phyloP scores from a whole-genome alignment of 37 sponge, comb jelly and placozoan genomes.

The Dysidea cf. avara region DNA sequence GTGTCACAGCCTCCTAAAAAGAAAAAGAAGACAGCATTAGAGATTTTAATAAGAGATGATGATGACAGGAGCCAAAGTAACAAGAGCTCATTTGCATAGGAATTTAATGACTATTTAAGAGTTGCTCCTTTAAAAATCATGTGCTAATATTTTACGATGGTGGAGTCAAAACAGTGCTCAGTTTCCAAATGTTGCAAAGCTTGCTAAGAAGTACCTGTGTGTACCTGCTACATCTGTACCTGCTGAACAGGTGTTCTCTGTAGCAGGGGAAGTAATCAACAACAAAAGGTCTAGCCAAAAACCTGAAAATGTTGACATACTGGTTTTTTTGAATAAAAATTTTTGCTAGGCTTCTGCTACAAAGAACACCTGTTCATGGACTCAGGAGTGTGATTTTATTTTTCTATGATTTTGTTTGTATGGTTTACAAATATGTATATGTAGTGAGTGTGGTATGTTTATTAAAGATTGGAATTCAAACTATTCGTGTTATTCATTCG shows the following conservation, averaged over 20 bases:
- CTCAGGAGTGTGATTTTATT: too few species aligned
- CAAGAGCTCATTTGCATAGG: not conserved
- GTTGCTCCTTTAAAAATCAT: not conserved
- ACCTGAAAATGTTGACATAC: conserved; percentile 4
- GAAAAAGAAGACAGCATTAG: conserved; percentile 11
- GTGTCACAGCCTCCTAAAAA: conserved; percentile 20
- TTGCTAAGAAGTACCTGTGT: conserved; percentile 1
- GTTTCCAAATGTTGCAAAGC: conserved; percentile 9
- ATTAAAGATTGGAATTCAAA: too few species aligned
- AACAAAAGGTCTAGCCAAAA: conserved; percentile 16
- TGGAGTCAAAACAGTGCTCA: conserved; percentile 11
- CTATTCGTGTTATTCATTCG: too few species aligned
- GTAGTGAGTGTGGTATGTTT: too few species aligned
- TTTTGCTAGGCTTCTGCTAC: too few species aligned
- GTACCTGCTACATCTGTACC: conserved; percentile 28
- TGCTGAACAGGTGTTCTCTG: conserved; percentile 17
- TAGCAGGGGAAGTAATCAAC: too few species aligned
- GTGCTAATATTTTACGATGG: conserved; percentile 8
- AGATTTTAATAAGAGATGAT: too few species aligned
- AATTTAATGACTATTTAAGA: not conserved
- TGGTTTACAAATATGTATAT: too few species aligned
- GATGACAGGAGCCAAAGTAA: too few species aligned
- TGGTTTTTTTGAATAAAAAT: conserved; percentile 2
- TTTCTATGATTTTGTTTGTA: too few species aligned
- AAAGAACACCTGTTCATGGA: too few species aligned